These are phyloP conservation scores for Axis porcinus DNA, from an alignment of 2,113 vertebrate genomes.

Conservation along the genomic window DNA sequence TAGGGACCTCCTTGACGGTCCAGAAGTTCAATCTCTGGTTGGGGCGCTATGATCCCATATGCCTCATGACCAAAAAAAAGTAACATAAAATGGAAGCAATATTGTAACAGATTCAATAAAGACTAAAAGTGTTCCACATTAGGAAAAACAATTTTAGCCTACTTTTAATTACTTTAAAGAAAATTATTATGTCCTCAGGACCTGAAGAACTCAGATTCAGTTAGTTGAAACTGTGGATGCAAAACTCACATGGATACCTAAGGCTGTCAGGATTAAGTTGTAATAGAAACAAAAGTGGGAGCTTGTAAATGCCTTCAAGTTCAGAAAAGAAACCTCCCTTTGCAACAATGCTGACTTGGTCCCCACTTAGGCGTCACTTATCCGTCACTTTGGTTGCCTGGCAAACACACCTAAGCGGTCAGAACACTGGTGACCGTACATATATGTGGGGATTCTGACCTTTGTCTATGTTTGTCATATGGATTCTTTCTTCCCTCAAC, in stretches of 20 bases:
- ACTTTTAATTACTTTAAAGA: constrained; percentile 21
- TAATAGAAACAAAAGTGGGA: neutral
- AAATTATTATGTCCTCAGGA: neutral
- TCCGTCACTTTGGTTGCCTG: neutral
- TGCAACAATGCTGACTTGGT: neutral
- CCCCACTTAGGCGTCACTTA: neutral
- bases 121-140: neutral
- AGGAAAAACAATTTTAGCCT: neutral
- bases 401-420: neutral
- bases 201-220: constrained; percentile 5
- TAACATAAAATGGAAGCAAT: neutral
- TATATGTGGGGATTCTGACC: neutral
- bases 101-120: neutral
- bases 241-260: neutral
- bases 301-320: neutral
- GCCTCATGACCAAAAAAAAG: neutral
- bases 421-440: accelerated
- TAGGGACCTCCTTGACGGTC: neutral
- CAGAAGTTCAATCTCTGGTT: neutral
- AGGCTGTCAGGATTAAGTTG: too few relatives aligned
- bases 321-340: neutral
- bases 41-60: neutral
- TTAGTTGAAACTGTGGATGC: neutral
- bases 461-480: neutral
- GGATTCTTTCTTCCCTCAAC: neutral